Evolutionary conservation across 2,888 invertebrate genomes (phyloP).

Genomic region (Blastobasis adustella): DNA sequence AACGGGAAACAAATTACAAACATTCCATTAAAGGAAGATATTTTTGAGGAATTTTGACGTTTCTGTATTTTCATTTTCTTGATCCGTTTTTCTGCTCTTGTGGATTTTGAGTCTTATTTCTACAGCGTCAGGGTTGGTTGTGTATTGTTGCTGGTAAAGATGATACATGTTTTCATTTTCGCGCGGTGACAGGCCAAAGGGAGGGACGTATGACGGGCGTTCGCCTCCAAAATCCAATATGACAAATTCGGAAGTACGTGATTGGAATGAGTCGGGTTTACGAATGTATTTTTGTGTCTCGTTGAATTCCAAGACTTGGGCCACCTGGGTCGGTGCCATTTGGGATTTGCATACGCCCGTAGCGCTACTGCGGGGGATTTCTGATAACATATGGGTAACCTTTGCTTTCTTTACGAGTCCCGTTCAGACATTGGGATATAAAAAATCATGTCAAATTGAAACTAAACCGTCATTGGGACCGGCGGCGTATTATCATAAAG

Average conservation of each 20-base stretch:
- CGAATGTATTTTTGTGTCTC: slow-evolving; percentile 50
- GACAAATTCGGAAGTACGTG: slow-evolving; percentile 73
- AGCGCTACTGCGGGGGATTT: too few species aligned
- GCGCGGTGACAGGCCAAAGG: slow-evolving; percentile 53
- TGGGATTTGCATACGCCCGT: too few species aligned
- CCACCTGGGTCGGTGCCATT: background rate
- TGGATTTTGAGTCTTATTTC: slow-evolving; percentile 17
- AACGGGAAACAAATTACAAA: slow-evolving; percentile 3
- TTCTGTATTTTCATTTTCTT: slow-evolving; percentile 21
- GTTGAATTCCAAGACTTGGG: slow-evolving; percentile 5
- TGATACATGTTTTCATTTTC: slow-evolving; percentile 71
- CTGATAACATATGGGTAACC: too few species aligned
- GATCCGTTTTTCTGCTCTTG: slow-evolving; percentile 10
- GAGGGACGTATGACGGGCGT: slow-evolving; percentile 60
- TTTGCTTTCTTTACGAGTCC: too few species aligned
- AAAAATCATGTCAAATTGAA: too few species aligned
- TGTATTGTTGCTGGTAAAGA: slow-evolving; percentile 17
- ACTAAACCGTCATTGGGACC: too few species aligned
- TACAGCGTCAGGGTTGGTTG: slow-evolving; percentile 26
- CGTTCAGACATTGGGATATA: too few species aligned
- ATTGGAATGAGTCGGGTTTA: slow-evolving; percentile 61
- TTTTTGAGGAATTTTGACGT: slow-evolving; percentile 14
- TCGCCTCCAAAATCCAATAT: slow-evolving; percentile 70
- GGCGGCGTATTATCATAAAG: too few species aligned
- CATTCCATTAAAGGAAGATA: slow-evolving; percentile 3